Evolutionary conservation across 2,888 invertebrate species (phyloP).

Genomic region (Eristalis arbustorum): DNA sequence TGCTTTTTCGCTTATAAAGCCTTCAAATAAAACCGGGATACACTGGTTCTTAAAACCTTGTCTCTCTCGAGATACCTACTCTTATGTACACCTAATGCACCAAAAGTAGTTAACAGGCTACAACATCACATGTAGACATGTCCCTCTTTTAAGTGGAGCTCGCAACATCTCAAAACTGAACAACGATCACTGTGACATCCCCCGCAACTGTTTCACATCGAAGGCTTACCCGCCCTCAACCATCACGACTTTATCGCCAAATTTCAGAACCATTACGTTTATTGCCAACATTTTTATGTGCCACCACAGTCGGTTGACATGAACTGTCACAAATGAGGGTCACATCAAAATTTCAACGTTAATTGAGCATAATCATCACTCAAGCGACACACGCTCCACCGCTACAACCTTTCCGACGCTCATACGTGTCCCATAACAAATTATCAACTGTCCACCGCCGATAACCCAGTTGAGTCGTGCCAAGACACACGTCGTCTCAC

Average conservation of each 20-base stretch:
- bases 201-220: neutral
- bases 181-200: too few species aligned
- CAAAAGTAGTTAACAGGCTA: too few species aligned
- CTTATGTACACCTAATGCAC: too few species aligned
- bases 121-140: too few species aligned
- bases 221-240: neutral
- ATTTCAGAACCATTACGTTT: neutral
- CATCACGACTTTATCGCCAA: neutral
- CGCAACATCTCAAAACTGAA: too few species aligned
- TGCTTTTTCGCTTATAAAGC: too few species aligned
- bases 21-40: too few species aligned
- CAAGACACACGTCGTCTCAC: neutral
- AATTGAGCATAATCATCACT: slow-evolving; percentile 52
- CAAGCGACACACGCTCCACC: slow-evolving; percentile 4
- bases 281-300: neutral
- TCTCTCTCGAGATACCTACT: too few species aligned
- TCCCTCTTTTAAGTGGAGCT: too few species aligned
- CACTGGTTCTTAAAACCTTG: too few species aligned
- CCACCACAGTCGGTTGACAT: neutral
- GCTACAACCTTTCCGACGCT: slow-evolving; percentile 24
- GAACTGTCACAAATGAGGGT: slow-evolving; percentile 39
- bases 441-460: slow-evolving; percentile 55
- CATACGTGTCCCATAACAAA: slow-evolving; percentile 28
- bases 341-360: slow-evolving; percentile 50
- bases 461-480: slow-evolving; percentile 27